A percentile compares a stretch with the other conserved stretches of the same genome.
These are phyloP conservation scores for Diorhabda carinulata DNA, from an alignment of 1,140 invertebrate species.

Conservation along the genomic window DNA sequence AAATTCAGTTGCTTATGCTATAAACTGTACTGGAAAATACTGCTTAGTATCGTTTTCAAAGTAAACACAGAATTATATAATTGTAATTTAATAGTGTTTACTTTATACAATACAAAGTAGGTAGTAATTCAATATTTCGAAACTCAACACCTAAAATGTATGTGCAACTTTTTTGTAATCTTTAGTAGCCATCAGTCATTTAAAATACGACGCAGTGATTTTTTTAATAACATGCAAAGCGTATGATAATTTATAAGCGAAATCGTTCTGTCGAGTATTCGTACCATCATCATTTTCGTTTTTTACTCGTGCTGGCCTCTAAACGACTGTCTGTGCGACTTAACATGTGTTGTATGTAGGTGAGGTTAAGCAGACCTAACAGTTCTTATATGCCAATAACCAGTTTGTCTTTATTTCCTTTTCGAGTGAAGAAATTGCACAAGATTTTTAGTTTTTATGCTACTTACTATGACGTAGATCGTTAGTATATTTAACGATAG, in stretches of 20 bases:
- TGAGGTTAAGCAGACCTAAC: not conserved
- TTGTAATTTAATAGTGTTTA: no score
- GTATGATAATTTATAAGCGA: not conserved
- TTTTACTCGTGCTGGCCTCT: not conserved
- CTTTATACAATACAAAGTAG: no score
- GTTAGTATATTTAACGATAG: not conserved
- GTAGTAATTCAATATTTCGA: no score
- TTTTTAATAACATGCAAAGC: not conserved
- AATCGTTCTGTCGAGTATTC: not conserved
- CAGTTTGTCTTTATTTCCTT: conserved; percentile 1
- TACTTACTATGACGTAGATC: not conserved
- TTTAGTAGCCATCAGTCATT: not conserved
- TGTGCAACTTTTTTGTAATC: not conserved
- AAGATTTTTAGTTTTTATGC: not conserved
- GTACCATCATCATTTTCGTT: conserved; percentile 2
- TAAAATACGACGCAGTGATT: not conserved
- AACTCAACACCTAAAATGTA: no score
- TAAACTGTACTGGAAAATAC: no score
- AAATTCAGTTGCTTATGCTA: no score
- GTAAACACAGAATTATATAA: no score
- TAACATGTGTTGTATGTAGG: not conserved
- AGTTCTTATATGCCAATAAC: not conserved
- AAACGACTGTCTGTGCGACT: not conserved
- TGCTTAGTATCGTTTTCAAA: no score
- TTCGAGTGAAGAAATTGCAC: not conserved